Conservation (phyloP, 1,140 invertebrate genomes). For the Phenacoccus solenopsis region DNA sequence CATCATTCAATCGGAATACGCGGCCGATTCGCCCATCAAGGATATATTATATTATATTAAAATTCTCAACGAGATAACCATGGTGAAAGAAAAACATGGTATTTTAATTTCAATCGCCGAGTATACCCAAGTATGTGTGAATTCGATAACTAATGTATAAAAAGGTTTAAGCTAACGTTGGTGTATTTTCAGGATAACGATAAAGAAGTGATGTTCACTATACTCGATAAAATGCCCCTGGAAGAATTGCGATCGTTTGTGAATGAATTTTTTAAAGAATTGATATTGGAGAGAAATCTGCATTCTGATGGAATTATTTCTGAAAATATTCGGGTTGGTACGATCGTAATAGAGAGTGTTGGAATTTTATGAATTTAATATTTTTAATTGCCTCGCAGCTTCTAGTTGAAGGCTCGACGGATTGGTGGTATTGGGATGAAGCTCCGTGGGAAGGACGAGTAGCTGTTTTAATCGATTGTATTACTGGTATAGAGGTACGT, state of each 20-base stretch:
- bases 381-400: background rate
- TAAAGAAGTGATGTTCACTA: background rate
- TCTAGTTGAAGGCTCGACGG: background rate
- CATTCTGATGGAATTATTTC: background rate
- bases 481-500: background rate
- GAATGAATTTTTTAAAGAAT: background rate
- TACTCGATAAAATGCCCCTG: background rate
- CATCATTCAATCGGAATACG: background rate
- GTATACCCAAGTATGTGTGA: background rate
- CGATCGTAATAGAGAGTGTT: too few relatives aligned
- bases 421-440: slow-evolving; percentile 11
- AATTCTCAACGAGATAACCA: background rate
- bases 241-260: background rate
- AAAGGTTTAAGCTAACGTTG: too few relatives aligned
- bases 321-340: too few relatives aligned
- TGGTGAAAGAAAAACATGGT: background rate
- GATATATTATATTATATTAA: background rate
- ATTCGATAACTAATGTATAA: too few relatives aligned
- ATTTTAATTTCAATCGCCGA: background rate
- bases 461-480: background rate
- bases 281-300: background rate
- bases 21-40: background rate
- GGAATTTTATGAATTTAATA: too few relatives aligned
- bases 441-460: background rate
- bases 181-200: background rate